phyloP scores from a whole-genome alignment of 2,113 vertebrate species.

The Phoxinus phoxinus region DNA sequence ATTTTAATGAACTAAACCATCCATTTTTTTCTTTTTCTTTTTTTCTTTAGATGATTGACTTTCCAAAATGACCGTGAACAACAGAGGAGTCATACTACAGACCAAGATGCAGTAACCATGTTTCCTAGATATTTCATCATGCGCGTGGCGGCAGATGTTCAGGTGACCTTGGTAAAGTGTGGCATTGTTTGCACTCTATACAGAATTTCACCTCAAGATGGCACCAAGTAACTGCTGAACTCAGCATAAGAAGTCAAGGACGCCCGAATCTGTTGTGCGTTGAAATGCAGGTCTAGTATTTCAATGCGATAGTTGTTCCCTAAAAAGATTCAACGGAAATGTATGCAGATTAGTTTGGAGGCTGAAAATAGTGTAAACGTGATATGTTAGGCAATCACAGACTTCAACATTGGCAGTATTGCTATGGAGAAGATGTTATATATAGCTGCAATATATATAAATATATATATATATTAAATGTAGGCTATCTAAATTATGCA shows the following conservation, averaged over 20 bases:
- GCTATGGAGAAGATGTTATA: background rate
- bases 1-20: too few species aligned
- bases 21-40: background rate
- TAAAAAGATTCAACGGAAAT: background rate
- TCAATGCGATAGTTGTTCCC: background rate
- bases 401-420: background rate
- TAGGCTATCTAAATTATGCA: too few species aligned
- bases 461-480: too few species aligned
- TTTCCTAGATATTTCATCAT: slow-evolving; percentile 41
- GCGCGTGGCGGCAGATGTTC: slow-evolving; percentile 21
- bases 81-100: background rate
- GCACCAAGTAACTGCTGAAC: slow-evolving; percentile 29
- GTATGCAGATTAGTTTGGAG: slow-evolving; percentile 15
- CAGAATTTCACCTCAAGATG: slow-evolving; percentile 32
- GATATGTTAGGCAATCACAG: background rate
- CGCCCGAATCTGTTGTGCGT: background rate
- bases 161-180: slow-evolving; percentile 28
- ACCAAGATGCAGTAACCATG: background rate
- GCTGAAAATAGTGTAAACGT: background rate
- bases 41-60: background rate
- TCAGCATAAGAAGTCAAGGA: slow-evolving; percentile 40
- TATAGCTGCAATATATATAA: too few species aligned
- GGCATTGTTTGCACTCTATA: slow-evolving; percentile 29
- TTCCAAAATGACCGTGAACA: background rate
- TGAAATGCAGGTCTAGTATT: background rate